These are phyloP conservation scores for Craterocephalus amniculus DNA, from an alignment of 2,797 vertebrate species.

Conservation along the genomic window DNA sequence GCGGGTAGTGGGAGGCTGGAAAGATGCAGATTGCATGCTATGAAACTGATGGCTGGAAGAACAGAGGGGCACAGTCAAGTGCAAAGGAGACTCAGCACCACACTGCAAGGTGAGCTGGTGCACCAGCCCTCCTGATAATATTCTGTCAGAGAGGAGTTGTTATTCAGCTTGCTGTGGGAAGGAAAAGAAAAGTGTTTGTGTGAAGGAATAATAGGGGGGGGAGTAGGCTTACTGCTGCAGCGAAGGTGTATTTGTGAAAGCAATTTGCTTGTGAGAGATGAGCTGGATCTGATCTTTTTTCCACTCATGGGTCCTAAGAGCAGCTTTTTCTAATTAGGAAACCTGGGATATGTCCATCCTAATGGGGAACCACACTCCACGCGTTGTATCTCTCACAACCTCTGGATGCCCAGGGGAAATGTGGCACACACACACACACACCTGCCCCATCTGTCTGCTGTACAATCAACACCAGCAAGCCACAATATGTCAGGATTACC, in stretches of 20 bases:
- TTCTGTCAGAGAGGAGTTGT: constrained; percentile 50
- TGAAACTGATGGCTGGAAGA: constrained; percentile 79
- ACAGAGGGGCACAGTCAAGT: constrained; percentile 74
- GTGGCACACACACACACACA: constrained; percentile 36
- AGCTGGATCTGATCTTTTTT: constrained; percentile 46
- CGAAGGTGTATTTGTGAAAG: constrained; percentile 35
- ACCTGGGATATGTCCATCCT: constrained; percentile 62
- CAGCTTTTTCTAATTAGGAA: constrained; percentile 62
- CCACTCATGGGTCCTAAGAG: constrained; percentile 38
- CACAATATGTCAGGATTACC: constrained; percentile 14
- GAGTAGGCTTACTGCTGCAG: constrained; percentile 5
- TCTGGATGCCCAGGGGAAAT: constrained; percentile 49
- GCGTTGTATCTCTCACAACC: constrained; percentile 60
- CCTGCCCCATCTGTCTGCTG: constrained; percentile 45
- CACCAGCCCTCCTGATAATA: constrained; percentile 60
- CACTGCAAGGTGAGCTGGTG: constrained; percentile 71
- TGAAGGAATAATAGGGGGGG: constrained; percentile 5
- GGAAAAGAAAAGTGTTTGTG: constrained; percentile 28
- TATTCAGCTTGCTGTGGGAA: constrained; percentile 29
- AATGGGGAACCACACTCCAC: constrained; percentile 65
- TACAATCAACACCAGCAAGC: constrained; percentile 19
- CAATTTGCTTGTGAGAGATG: constrained; percentile 48
- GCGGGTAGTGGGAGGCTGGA: constrained; percentile 75
- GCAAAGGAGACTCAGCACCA: constrained; percentile 71
- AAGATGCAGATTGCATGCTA: constrained; percentile 79